Percentiles rank a stretch among this genome's conserved stretches.
Evolutionary conservation across 2,888 invertebrate species (phyloP).

Genomic region (Rhogogaster chlorosoma): DNA sequence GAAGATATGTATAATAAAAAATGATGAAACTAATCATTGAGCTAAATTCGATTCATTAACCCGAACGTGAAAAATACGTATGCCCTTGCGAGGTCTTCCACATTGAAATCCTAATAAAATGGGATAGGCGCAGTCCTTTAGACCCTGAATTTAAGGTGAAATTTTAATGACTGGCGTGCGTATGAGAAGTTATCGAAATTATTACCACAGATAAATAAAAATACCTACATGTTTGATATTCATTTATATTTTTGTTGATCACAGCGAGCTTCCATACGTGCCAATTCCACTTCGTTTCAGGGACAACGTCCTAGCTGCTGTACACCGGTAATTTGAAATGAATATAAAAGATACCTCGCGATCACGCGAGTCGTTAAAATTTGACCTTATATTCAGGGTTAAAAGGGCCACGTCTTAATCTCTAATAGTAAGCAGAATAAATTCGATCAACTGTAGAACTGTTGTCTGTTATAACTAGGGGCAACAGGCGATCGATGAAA

Average conservation of each 20-base stretch:
- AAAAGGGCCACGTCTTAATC: not conserved
- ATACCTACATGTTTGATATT: not conserved
- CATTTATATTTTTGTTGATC: not conserved
- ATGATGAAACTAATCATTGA: not conserved
- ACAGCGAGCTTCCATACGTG: not conserved
- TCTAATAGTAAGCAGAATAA: not conserved
- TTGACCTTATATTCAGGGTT: not conserved
- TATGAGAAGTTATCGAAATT: not conserved
- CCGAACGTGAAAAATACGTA: not conserved
- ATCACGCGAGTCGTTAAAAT: not conserved
- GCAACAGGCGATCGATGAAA: not conserved
- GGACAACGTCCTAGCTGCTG: not conserved
- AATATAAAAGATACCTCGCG: not conserved
- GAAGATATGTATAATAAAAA: not conserved
- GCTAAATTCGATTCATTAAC: not conserved
- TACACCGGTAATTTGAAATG: not conserved
- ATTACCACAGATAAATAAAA: not conserved
- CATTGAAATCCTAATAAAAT: not conserved
- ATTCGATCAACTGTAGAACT: not conserved
- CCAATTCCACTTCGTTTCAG: not conserved
- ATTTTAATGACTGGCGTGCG: not conserved
- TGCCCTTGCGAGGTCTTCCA: not conserved
- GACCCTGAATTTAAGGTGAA: slow-evolving; percentile 19
- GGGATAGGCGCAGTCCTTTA: not conserved
- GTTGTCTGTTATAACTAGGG: not conserved